Evolutionary conservation across 2,797 vertebrate species (phyloP).

Genomic region (Danio choprae): DNA sequence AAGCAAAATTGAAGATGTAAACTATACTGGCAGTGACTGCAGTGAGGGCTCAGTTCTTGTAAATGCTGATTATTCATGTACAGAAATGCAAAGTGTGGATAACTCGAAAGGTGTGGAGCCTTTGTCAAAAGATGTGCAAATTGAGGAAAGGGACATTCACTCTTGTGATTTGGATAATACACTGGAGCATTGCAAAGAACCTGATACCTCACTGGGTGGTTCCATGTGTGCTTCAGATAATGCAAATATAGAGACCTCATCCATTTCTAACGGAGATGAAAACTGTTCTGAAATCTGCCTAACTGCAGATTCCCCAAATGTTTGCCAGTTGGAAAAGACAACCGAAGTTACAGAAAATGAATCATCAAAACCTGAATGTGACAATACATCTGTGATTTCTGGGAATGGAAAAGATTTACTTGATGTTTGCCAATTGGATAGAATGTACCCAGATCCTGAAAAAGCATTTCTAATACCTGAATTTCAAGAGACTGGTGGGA

Average conservation of each 20-base stretch:
- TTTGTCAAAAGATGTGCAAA: slow-evolving; percentile 32
- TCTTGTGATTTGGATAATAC: slow-evolving; percentile 15
- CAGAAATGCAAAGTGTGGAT: slow-evolving; percentile 36
- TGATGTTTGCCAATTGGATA: slow-evolving; percentile 24
- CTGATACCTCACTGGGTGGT: neutral
- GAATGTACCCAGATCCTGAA: slow-evolving; percentile 28
- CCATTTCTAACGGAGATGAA: slow-evolving; percentile 1
- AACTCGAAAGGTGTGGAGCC: slow-evolving; percentile 44
- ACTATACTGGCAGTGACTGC: slow-evolving; percentile 18
- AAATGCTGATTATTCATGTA: slow-evolving; percentile 28
- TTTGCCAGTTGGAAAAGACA: slow-evolving; percentile 26
- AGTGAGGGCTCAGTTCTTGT: neutral
- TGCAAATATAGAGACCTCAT: neutral
- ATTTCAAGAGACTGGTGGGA: slow-evolving; percentile 16
- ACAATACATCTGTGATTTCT: slow-evolving; percentile 14
- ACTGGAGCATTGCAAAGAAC: neutral
- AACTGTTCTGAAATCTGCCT: neutral
- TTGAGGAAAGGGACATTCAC: neutral
- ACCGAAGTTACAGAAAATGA: slow-evolving; percentile 36
- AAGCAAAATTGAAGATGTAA: neutral
- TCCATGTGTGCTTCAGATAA: slow-evolving; percentile 25
- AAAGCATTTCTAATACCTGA: slow-evolving; percentile 46
- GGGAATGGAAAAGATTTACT: neutral
- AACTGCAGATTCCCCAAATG: neutral
- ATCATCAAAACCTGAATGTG: slow-evolving; percentile 38